Evolutionary conservation across 2,113 vertebrate genomes (phyloP).

Genomic region (Alethe diademata): DNA sequence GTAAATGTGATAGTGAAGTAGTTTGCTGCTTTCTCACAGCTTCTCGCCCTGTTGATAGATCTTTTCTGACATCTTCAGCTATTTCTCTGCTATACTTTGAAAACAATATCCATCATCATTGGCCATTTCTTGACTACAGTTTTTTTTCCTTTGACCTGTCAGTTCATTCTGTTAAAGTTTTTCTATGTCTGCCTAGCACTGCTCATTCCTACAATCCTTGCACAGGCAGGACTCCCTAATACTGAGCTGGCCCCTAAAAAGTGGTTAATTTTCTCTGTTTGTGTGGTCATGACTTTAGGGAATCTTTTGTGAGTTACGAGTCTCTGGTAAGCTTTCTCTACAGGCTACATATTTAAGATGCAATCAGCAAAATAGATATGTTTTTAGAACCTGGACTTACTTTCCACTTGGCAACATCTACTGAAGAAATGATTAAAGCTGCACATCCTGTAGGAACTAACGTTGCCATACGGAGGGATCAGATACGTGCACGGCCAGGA

Average conservation of each 20-base stretch:
- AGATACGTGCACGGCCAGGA: rapidly evolving
- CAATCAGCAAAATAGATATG: not conserved
- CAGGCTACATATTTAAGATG: not conserved
- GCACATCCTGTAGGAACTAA: not conserved
- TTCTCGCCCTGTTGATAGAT: not conserved
- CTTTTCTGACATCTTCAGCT: not conserved
- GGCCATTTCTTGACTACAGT: not conserved
- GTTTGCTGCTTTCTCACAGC: not conserved
- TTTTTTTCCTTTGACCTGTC: not conserved
- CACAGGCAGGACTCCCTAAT: not conserved
- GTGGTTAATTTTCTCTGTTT: rapidly evolving
- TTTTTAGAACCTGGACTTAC: not conserved
- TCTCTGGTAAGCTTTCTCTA: not conserved
- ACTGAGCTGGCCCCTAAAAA: not conserved
- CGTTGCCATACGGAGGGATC: not conserved
- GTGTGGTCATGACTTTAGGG: not conserved
- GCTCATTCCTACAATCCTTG: not conserved
- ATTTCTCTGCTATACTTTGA: not conserved
- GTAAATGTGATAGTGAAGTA: not conserved
- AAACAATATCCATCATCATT: not conserved
- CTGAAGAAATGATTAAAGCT: not conserved
- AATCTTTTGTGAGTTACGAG: not conserved
- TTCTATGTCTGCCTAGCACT: not conserved
- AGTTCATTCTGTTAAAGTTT: not conserved
- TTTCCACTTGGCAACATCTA: not conserved